phyloP scores from a whole-genome alignment of 1,140 invertebrate genomes.

The Brachionus calyciflorus region DNA sequence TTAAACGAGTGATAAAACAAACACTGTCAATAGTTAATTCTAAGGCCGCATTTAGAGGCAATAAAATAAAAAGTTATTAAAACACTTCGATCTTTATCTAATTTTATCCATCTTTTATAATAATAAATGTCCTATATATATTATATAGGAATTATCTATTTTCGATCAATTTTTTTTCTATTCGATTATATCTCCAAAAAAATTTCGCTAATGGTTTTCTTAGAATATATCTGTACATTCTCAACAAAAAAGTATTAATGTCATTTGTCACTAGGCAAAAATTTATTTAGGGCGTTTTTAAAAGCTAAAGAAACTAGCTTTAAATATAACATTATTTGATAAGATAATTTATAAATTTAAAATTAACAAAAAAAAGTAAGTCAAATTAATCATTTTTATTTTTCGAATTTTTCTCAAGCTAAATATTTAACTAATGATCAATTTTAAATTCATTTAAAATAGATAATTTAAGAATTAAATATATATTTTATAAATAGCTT shows the following conservation, averaged over 20 bases:
- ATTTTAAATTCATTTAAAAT: background rate
- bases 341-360: background rate
- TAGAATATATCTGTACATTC: conserved; percentile 6
- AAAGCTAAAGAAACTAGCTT: too few species aligned
- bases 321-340: background rate
- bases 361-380: background rate
- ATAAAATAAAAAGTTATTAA: background rate
- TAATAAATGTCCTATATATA: too few species aligned
- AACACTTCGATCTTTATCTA: conserved; percentile 4
- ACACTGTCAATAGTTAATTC: background rate
- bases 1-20: conserved; percentile 1
- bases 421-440: conserved; percentile 36
- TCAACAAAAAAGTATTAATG: conserved; percentile 18
- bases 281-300: too few species aligned
- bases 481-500: background rate
- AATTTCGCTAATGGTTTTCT: conserved; percentile 7
- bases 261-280: conserved; percentile 30
- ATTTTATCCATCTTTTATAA: conserved; percentile 1
- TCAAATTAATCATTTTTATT: conserved; percentile 39
- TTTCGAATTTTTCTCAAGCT: background rate
- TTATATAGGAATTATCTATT: conserved; percentile 7
- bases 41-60: background rate
- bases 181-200: background rate
- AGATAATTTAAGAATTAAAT: conserved; percentile 6
- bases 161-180: conserved; percentile 12